A percentile compares a stretch with the other conserved stretches of the same genome.
phyloP scores from a whole-genome alignment of 2,113 vertebrate genomes.

The Pteronura brasiliensis region DNA sequence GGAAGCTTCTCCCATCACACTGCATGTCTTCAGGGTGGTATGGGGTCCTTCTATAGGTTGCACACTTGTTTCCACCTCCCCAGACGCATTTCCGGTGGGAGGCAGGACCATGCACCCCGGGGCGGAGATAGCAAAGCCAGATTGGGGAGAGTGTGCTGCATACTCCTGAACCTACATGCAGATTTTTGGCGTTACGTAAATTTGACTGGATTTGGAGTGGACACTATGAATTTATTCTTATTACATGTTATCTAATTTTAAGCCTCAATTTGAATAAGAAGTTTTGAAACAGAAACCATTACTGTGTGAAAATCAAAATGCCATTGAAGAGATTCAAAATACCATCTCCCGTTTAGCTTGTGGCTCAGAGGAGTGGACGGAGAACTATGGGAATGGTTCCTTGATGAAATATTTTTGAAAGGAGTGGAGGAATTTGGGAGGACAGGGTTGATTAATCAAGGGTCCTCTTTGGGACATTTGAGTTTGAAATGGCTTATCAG shows the following conservation, averaged over 20 bases:
- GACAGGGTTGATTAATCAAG: neutral
- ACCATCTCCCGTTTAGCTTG: neutral
- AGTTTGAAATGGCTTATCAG: neutral
- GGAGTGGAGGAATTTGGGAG: neutral
- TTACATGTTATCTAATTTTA: neutral
- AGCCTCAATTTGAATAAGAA: neutral
- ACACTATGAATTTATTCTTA: neutral
- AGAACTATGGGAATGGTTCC: neutral
- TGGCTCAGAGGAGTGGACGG: neutral
- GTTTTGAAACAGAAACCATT: neutral
- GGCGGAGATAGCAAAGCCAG: neutral
- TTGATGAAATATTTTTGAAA: neutral
- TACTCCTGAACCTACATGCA: neutral
- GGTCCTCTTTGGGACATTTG: neutral
- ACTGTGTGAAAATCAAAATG: neutral
- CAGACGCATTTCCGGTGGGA: slow-evolving; percentile 88
- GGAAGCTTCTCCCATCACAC: slow-evolving; percentile 94
- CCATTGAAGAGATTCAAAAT: neutral
- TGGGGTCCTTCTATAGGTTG: slow-evolving; percentile 87
- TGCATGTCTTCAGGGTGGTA: slow-evolving; percentile 96
- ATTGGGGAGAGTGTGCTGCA: accelerated
- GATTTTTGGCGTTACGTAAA: neutral
- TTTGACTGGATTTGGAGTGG: neutral
- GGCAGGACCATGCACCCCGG: neutral
- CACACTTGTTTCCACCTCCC: slow-evolving; percentile 94